phyloP scores from a whole-genome alignment of 2,797 vertebrate genomes.

The Sciaenops ocellatus region DNA sequence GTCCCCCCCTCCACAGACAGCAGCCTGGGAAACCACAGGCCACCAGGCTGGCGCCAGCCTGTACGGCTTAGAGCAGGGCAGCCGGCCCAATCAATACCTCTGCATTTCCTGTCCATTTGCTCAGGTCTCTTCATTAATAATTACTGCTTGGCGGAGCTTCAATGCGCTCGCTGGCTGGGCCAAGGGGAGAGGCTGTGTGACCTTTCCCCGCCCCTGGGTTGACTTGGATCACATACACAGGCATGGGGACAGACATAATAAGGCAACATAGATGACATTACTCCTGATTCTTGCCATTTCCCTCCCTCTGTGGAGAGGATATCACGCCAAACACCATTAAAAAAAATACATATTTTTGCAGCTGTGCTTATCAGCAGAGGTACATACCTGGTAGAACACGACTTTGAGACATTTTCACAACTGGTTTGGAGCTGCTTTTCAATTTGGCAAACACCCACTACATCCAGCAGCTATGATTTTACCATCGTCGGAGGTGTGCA shows the following conservation, averaged over 20 bases:
- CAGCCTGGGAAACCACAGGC: conserved; percentile 96
- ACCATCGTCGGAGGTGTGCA: conserved; percentile 37
- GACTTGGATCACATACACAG: conserved; percentile 71
- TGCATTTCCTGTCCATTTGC: conserved; percentile 99
- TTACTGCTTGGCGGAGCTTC: conserved; percentile 95
- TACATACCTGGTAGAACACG: conserved; percentile 51
- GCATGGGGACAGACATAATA: conserved; percentile 66
- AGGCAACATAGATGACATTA: conserved; percentile 67
- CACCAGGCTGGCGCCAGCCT: conserved; percentile 96
- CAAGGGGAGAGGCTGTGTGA: conserved; percentile 85
- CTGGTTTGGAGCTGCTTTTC: conserved; percentile 40
- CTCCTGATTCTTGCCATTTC: conserved; percentile 39
- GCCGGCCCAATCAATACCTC: conserved; percentile 95
- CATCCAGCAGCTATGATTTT: conserved; percentile 59
- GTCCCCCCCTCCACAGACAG: conserved; percentile 74
- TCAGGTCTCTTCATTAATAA: conserved; percentile 99
- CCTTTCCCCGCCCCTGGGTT: conserved; percentile 86
- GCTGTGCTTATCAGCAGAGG: conserved; percentile 62
- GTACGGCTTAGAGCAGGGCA: conserved; percentile 77
- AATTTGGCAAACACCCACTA: conserved; percentile 59
- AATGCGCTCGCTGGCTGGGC: conserved; percentile 90
- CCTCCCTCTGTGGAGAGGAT: conserved; percentile 10
- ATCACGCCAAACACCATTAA: conserved; percentile 36
- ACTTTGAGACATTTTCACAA: conserved; percentile 60
- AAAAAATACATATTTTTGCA: conserved; percentile 38